Evolutionary conservation across 2,888 invertebrate species (phyloP).

Genomic region (Agrenia bidenticulata): DNA sequence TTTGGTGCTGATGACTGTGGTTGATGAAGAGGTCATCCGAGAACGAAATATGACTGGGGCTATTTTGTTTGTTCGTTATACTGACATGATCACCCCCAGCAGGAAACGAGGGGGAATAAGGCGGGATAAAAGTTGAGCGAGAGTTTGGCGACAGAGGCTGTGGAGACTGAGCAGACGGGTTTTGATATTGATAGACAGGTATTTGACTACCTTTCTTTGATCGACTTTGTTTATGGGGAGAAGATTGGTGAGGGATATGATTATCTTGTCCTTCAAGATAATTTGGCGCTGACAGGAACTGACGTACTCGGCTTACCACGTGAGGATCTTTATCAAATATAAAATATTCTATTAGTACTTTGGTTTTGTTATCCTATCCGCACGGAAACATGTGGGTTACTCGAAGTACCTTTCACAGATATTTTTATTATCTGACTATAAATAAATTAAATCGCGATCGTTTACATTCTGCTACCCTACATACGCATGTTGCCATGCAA

Average conservation of each 20-base stretch:
- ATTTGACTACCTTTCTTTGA: conserved; percentile 42
- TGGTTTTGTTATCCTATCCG: no score
- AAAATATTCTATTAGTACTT: neutral
- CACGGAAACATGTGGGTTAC: no score
- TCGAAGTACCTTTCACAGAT: no score
- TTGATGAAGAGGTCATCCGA: conserved; percentile 52
- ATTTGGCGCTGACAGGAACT: conserved; percentile 56
- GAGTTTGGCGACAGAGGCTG: conserved; percentile 28
- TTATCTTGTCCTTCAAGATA: conserved; percentile 39
- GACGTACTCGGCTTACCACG: conserved; percentile 67
- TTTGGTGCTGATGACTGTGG: conserved; percentile 42
- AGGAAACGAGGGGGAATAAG: conserved; percentile 31
- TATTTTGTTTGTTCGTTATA: conserved; percentile 31
- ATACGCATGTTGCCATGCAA: neutral
- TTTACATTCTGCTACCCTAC: neutral
- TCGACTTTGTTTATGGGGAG: conserved; percentile 36
- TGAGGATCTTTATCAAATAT: conserved; percentile 71
- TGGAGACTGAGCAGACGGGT: conserved; percentile 11
- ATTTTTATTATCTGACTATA: no score
- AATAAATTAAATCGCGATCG: no score
- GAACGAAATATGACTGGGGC: conserved; percentile 45
- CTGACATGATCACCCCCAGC: conserved; percentile 23
- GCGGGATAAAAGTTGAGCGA: conserved; percentile 33
- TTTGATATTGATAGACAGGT: conserved; percentile 44
- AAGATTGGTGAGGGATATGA: conserved; percentile 27